Percentiles rank a stretch among this genome's conserved stretches.
Conservation (phyloP, 2,888 invertebrate genomes). For the Stenoptilia bipunctidactyla region DNA sequence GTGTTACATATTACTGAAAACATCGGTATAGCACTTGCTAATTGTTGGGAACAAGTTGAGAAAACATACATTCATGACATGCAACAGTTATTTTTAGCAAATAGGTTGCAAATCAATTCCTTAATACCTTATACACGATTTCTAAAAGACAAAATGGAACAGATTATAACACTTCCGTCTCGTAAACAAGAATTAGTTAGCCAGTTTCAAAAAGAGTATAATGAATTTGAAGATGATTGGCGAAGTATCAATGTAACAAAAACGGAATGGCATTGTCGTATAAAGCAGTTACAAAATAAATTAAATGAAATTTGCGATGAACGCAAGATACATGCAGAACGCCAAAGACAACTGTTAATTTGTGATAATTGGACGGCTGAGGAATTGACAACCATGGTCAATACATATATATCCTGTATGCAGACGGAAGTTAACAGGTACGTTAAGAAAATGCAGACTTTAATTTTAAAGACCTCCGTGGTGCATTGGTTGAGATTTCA, state of each 20-base stretch:
- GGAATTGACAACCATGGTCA: conserved; percentile 64
- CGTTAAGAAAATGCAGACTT: too few species aligned
- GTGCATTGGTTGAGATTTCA: too few species aligned
- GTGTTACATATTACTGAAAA: conserved; percentile 40
- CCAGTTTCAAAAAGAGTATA: conserved; percentile 71
- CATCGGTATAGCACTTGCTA: conserved; percentile 47
- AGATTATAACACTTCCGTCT: conserved; percentile 68
- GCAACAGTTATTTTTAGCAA: conserved; percentile 69
- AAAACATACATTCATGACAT: conserved; percentile 61
- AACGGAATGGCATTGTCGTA: conserved; percentile 73
- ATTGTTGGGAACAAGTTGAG: conserved; percentile 66
- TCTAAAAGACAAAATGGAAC: conserved; percentile 64
- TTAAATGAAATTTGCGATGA: conserved; percentile 71
- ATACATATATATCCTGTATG: conserved; percentile 67
- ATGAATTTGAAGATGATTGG: conserved; percentile 71
- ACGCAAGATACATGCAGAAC: conserved; percentile 65
- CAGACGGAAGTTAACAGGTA: conserved; percentile 75
- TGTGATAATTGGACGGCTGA: conserved; percentile 69
- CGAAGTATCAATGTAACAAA: conserved; percentile 69
- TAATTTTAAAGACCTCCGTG: too few species aligned
- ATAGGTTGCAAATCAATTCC: conserved; percentile 63
- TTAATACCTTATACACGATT: conserved; percentile 70
- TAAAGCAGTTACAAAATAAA: conserved; percentile 58
- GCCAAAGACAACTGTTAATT: conserved; percentile 62
- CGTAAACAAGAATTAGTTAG: conserved; percentile 68